Evolutionary conservation across 1,140 invertebrate genomes (phyloP).

Genomic region (Odontomachus brunneus): DNA sequence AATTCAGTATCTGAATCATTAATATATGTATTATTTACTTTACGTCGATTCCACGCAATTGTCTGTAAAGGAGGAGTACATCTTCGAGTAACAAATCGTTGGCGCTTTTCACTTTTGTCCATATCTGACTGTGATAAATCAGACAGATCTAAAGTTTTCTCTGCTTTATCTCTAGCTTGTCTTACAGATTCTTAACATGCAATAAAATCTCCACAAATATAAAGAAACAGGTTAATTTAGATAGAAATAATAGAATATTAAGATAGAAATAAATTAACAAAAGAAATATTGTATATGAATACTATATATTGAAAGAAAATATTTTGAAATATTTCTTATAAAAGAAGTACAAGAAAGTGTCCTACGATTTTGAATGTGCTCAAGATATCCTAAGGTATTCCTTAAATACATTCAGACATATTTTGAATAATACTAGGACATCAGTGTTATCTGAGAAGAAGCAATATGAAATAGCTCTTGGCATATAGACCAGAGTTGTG

Average conservation of each 20-base stretch:
- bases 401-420: too few species aligned
- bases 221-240: not conserved
- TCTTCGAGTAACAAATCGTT: conserved; percentile 8
- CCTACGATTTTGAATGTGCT: too few species aligned
- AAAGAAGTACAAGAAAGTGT: too few species aligned
- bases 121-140: conserved; percentile 1
- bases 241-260: not conserved
- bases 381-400: too few species aligned
- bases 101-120: not conserved
- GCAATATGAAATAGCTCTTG: too few species aligned
- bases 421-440: too few species aligned
- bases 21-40: not conserved
- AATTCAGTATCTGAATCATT: not conserved
- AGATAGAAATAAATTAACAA: too few species aligned
- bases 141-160: not conserved
- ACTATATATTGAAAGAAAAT: not conserved
- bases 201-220: too few species aligned
- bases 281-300: not conserved
- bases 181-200: conserved; percentile 4
- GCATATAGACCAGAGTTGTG: too few species aligned
- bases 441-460: too few species aligned
- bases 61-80: not conserved
- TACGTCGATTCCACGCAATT: not conserved
- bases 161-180: not conserved
- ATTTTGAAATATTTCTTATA: too few species aligned